Base-by-base conservation (phyloP, 1,140 invertebrate species). In the Epicauta chinensis region DNA sequence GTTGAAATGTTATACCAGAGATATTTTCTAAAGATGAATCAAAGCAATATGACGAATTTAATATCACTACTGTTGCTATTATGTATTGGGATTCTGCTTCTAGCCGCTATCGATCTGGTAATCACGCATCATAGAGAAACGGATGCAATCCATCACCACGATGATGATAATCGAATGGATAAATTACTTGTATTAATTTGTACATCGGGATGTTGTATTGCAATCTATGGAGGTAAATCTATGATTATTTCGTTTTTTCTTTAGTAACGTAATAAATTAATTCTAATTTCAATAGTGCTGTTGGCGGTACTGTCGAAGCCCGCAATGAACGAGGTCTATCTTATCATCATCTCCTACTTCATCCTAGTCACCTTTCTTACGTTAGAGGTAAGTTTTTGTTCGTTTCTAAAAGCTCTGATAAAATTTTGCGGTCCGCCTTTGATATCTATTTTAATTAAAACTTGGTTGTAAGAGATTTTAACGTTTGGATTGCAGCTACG, bases 21-120 rank as follows among this genome's bases (percentile, higher is more conserved):
- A 36, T 95, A 95, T 73, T 93, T 94, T 68, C 79, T 94, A 46
- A 85, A 91, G 51, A 89, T 93, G 80, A 93, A 93, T 75, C 90
- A 93, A 72, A 88, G 83, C 59, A 93, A 91, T 70, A 84, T 92
- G 75, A 90, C 86, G 1, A 84, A 89, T 61, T 77, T 93, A 32
- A 77, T 94, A 43, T 83, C 80, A 3, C 75, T 94, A 16, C 70
- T 94, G 10, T 75, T 88, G 31, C 75, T 81, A 2, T 74, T 92
- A 30, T 77, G 84, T 31, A 53, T 85, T 17, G 76, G 81, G 1
- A 72, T 92, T 14, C 76, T 77, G 40, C 63, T 77, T 16, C 73
- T 82, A 9, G 62, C 61, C 1, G 59, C 59, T 3, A 50, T 54
- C 0, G 69, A 71, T 52, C 54, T 67, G 16, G 46, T 68, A 5